Percentiles rank a stretch among this genome's conserved stretches.
Conservation (phyloP, 2,113 vertebrate species). For the Eptesicus fuscus region DNA sequence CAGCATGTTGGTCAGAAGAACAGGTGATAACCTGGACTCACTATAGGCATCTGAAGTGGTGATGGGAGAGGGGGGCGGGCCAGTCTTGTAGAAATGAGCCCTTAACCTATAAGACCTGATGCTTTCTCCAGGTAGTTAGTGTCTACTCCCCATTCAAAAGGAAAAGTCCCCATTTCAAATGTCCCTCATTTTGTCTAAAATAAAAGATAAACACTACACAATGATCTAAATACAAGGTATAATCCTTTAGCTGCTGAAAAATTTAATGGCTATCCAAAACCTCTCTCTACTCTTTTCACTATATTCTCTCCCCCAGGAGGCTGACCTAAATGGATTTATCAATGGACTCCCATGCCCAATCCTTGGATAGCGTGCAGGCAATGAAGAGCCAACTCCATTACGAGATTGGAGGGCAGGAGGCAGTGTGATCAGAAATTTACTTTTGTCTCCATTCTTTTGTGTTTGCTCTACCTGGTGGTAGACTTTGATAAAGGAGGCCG, state of each 20-base stretch:
- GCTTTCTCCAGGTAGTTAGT: background rate
- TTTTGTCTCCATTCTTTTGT: background rate
- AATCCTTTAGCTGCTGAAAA: background rate
- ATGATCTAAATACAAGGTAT: background rate
- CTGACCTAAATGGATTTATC: background rate
- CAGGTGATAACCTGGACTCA: background rate
- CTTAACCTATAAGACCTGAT: background rate
- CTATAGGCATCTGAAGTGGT: background rate
- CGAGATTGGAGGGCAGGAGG: background rate
- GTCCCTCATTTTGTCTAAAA: background rate
- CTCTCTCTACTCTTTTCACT: background rate
- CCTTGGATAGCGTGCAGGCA: background rate
- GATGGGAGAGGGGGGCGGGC: rapidly evolving
- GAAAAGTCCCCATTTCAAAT: background rate
- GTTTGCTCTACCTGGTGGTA: background rate
- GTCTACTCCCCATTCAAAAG: background rate
- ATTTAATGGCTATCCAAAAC: background rate
- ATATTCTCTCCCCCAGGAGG: background rate
- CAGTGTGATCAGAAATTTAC: background rate
- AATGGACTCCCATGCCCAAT: background rate
- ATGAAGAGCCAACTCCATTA: background rate
- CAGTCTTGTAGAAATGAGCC: background rate
- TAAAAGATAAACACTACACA: background rate
- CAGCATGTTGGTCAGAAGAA: background rate
- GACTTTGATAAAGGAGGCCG: background rate